Percentiles rank a stretch among this genome's conserved stretches.
Evolutionary conservation across 2,888 invertebrate genomes (phyloP).

Genomic region (Gandaritis pyraliata): DNA sequence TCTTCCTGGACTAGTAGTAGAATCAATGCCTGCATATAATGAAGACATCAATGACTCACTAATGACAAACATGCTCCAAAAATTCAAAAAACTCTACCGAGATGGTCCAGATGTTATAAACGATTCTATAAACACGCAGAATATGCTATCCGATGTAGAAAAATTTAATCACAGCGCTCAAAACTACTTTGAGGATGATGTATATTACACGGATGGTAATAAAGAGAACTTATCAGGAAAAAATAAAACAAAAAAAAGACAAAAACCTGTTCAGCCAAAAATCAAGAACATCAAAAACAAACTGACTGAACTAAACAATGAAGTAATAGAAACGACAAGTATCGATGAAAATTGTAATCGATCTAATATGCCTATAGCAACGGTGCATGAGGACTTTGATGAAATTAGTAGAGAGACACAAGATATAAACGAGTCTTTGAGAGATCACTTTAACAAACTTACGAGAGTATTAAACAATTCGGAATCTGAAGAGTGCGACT

Average conservation of each 20-base stretch:
- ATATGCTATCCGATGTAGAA: conserved; percentile 57
- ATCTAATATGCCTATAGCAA: conserved; percentile 59
- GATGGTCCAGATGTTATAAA: conserved; percentile 48
- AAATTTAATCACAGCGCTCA: conserved; percentile 46
- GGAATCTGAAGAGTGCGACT: conserved; percentile 25
- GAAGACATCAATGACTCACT: conserved; percentile 54
- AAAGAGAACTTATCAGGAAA: conserved; percentile 16
- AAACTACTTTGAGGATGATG: conserved; percentile 43
- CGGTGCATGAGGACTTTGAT: conserved; percentile 63
- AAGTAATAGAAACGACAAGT: conserved; percentile 12
- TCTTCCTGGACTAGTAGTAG: conserved; percentile 66
- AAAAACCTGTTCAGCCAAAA: conserved; percentile 7
- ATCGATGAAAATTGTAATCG: conserved; percentile 33
- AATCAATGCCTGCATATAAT: conserved; percentile 46
- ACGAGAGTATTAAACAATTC: conserved; percentile 47
- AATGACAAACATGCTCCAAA: conserved; percentile 54
- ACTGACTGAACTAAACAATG: neutral
- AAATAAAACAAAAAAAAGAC: conserved; percentile 13
- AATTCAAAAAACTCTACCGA: conserved; percentile 57
- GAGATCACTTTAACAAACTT: conserved; percentile 58
- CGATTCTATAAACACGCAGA: conserved; percentile 60
- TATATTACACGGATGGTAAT: conserved; percentile 32
- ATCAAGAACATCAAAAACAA: conserved; percentile 6
- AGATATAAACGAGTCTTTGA: conserved; percentile 52
- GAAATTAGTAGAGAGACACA: conserved; percentile 61